Evolutionary conservation across 2,888 invertebrate species (phyloP).

Genomic region (Cantharis flavilabris): DNA sequence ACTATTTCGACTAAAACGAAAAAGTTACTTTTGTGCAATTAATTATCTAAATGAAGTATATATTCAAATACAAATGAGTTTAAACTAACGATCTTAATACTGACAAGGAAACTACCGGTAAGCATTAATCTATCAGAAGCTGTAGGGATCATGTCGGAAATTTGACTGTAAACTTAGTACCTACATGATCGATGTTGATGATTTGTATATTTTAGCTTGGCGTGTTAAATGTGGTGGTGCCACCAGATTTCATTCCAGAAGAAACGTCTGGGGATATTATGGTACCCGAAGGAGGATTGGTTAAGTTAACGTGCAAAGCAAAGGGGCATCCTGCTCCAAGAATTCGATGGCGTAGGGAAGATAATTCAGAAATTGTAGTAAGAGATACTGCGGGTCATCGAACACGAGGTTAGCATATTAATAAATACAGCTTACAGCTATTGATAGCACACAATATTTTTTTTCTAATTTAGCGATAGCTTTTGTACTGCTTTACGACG

Average conservation of each 20-base stretch:
- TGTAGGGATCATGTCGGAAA: constrained; percentile 19
- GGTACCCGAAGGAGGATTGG: constrained; percentile 82
- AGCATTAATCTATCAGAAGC: neutral
- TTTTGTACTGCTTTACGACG: constrained; percentile 49
- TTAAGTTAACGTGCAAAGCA: constrained; percentile 71
- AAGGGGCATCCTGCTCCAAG: constrained; percentile 80
- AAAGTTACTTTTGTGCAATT: neutral
- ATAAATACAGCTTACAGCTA: constrained; percentile 35
- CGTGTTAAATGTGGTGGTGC: constrained; percentile 82
- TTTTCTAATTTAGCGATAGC: constrained; percentile 50
- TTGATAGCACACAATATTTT: constrained; percentile 42
- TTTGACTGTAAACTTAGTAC: constrained; percentile 9
- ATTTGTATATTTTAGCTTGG: constrained; percentile 68
- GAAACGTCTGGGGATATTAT: constrained; percentile 89
- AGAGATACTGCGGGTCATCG: constrained; percentile 66
- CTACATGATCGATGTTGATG: constrained; percentile 24
- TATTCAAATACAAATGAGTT: neutral
- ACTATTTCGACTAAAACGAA: neutral
- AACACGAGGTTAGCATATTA: constrained; percentile 44
- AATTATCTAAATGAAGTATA: neutral
- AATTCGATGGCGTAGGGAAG: constrained; percentile 84
- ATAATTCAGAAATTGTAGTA: constrained; percentile 78
- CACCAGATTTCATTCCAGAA: constrained; percentile 87
- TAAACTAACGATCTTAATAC: neutral
- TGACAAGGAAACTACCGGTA: neutral